These are phyloP conservation scores for Anastrepha ludens DNA, from an alignment of 1,140 invertebrate genomes.

Conservation along the genomic window DNA sequence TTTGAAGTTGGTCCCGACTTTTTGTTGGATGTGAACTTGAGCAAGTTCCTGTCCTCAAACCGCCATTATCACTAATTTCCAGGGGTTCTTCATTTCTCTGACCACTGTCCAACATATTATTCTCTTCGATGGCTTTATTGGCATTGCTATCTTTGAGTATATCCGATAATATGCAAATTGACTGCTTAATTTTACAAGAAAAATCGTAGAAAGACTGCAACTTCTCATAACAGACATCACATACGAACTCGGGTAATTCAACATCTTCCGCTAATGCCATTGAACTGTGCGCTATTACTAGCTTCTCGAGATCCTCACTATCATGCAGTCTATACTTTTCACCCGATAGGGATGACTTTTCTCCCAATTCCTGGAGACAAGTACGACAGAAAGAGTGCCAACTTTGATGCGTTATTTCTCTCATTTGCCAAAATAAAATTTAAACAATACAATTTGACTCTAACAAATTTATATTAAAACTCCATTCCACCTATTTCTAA, in stretches of 20 bases:
- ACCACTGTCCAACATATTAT: not conserved
- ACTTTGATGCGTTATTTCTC: slow-evolving; percentile 9
- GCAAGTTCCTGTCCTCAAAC: not conserved
- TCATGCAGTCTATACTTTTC: slow-evolving; percentile 35
- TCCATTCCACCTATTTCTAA: not conserved
- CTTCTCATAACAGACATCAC: slow-evolving; percentile 47
- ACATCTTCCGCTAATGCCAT: not conserved
- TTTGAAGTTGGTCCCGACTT: slow-evolving; percentile 20
- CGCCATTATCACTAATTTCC: not conserved
- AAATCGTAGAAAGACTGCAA: slow-evolving; percentile 48
- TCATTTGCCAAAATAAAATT: slow-evolving; percentile 24
- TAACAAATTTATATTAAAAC: not conserved
- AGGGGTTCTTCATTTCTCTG: not conserved
- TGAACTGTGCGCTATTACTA: not conserved
- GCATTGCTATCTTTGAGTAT: not conserved
- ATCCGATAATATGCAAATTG: not conserved
- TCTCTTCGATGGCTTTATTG: not conserved
- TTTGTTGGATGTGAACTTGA: not conserved
- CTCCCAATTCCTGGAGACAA: slow-evolving; percentile 47
- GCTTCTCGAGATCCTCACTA: slow-evolving; percentile 10
- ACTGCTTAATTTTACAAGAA: slow-evolving; percentile 14
- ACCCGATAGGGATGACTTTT: slow-evolving; percentile 1
- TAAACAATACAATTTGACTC: not conserved
- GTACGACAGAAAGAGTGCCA: slow-evolving; percentile 46
- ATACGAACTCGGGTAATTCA: slow-evolving; percentile 7